phyloP scores from a whole-genome alignment of 2,797 vertebrate genomes.

The Myotis vivesi region DNA sequence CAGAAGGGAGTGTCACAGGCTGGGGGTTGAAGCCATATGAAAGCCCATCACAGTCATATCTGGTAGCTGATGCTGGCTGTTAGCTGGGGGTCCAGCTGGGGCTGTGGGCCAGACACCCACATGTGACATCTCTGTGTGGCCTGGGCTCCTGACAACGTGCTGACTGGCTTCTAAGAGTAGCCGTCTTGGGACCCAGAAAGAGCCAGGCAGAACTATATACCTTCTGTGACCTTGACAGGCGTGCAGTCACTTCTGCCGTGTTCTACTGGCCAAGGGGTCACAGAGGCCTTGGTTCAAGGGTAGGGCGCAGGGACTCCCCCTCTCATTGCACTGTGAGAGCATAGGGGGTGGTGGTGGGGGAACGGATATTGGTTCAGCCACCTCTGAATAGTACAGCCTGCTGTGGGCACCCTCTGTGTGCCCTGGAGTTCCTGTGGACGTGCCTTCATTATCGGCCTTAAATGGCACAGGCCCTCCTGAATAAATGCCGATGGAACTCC shows the following conservation, averaged over 20 bases:
- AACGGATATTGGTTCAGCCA: background rate
- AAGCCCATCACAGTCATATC: background rate
- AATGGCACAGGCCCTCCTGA: background rate
- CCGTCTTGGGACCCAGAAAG: background rate
- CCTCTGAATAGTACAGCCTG: background rate
- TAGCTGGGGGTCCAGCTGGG: too few species aligned
- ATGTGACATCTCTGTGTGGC: background rate
- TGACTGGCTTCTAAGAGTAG: background rate
- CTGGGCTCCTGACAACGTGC: background rate
- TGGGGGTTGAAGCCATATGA: background rate
- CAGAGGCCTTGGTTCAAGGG: background rate
- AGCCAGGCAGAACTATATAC: fast-evolving
- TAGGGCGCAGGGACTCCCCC: background rate
- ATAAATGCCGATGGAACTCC: background rate
- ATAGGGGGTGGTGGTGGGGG: too few species aligned
- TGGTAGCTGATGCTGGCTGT: background rate
- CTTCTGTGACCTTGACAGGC: background rate
- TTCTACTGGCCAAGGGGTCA: background rate
- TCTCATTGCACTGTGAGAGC: background rate
- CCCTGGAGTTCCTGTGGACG: background rate
- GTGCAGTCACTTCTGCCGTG: fast-evolving
- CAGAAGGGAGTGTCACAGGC: background rate
- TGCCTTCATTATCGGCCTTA: too few species aligned
- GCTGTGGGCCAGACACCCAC: background rate
- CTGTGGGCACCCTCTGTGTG: background rate